Base-by-base conservation (phyloP, 2,888 invertebrate genomes). In the Oxytorus armatus region DNA sequence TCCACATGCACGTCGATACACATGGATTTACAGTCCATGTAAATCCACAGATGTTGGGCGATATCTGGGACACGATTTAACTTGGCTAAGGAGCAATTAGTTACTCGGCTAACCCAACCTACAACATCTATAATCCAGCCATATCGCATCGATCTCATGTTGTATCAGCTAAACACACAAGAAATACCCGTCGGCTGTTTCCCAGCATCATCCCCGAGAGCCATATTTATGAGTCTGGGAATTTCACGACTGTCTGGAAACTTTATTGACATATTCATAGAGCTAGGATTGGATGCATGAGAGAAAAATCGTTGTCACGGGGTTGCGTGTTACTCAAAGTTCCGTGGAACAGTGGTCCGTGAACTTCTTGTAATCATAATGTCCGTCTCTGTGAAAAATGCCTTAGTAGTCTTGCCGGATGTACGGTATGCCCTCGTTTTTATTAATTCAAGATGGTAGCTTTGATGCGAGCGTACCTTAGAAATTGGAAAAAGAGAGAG, bases 41-140 rank as follows among this genome's bases (percentile, higher is more conserved):
- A 61, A 25, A 53, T 74, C 47, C 25, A 11, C 59, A 47, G 59
- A 42, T 39, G 53, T 53, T 42, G 77, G 81, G 83, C 80, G 84
- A 61, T 86, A 85, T 85, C 84, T 82, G 81, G 81, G 82, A 85
- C 84, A 83, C 86, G 86, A 88, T 87, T 86, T 85, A 87, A 87
- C 85, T 86, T 85, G 84, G 86, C 88, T 87, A 87, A 85, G 84
- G 84, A 85, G 84, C 85, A 88, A 87, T 88, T 88, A 88, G 85
- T 87, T 85, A 82, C 83, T 61, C 83, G 87, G 87, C 87, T 88
- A 87, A 86, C 87, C 87, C 77, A 81, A 83, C 84, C 83, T 84
- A 82, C 82, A 79, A 77, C 74, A 79, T 79, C 70, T 74, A 75
- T 76, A 83, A 14, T 14, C 25, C 14, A 8, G 29, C 18, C 42